Conservation (phyloP, 1,140 invertebrate genomes). For the Brachionus asplanchnoidis region DNA sequence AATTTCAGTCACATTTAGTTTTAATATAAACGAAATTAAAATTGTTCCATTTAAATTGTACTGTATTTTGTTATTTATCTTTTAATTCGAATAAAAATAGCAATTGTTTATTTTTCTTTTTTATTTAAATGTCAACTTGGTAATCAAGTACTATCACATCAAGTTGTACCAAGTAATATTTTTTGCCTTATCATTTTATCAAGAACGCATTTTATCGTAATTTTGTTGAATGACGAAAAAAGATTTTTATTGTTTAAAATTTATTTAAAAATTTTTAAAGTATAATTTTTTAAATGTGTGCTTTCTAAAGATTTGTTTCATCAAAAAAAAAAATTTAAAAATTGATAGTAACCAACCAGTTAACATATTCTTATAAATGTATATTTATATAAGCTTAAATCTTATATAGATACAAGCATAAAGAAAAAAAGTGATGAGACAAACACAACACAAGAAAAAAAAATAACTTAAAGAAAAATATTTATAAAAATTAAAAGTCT, state of each 20-base stretch:
- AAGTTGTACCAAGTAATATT: too few relatives aligned
- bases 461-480: not conserved
- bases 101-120: not conserved
- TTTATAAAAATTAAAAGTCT: not conserved
- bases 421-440: not conserved
- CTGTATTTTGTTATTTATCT: too few relatives aligned
- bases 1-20: too few relatives aligned
- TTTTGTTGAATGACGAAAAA: not conserved
- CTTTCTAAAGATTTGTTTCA: not conserved
- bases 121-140: not conserved
- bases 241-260: not conserved
- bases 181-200: not conserved
- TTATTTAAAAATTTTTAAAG: not conserved
- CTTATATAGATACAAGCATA: not conserved
- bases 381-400: not conserved
- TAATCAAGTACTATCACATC: not conserved
- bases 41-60: too few relatives aligned
- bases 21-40: too few relatives aligned
- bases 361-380: not conserved
- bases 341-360: not conserved
- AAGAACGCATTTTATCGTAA: not conserved
- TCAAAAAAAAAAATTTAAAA: not conserved
- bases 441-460: not conserved
- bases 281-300: not conserved
- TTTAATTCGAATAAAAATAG: too few relatives aligned